Evolutionary conservation across 2,888 invertebrate species (phyloP).

Genomic region (Pollenia amentaria): DNA sequence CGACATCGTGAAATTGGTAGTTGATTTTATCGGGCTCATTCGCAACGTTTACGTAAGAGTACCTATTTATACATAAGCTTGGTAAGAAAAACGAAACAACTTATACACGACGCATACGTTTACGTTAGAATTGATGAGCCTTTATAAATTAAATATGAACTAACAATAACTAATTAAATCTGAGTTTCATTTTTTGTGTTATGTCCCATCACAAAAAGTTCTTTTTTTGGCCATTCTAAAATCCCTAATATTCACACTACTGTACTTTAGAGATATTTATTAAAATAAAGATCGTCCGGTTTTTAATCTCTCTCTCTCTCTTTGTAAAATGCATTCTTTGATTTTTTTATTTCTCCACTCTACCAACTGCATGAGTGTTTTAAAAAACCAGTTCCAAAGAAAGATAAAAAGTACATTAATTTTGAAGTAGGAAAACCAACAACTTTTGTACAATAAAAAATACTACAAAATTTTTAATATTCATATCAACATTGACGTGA

Average conservation of each 20-base stretch:
- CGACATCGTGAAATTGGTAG: no score
- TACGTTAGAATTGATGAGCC: no score
- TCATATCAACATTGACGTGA: conserved; percentile 70
- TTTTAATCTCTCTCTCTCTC: background rate
- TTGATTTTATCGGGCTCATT: no score
- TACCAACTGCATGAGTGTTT: conserved; percentile 48
- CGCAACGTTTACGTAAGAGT: no score
- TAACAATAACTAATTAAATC: no score
- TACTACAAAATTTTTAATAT: conserved; percentile 64
- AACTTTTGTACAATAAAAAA: conserved; percentile 19
- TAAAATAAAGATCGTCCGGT: background rate
- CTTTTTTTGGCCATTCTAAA: background rate
- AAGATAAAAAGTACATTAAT: conserved; percentile 40
- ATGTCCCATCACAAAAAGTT: background rate
- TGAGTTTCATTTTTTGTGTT: no score
- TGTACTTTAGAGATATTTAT: background rate
- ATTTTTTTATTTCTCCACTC: background rate
- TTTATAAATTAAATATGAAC: no score
- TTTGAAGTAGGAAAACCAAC: conserved; percentile 37
- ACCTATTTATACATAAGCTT: no score
- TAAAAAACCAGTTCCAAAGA: conserved; percentile 62
- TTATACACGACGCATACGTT: no score
- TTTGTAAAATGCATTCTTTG: background rate
- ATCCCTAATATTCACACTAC: background rate
- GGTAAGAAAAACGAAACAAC: no score